Conservation (phyloP, 2,113 vertebrate genomes). For the Sinocyclocheilus maitianheensis region DNA sequence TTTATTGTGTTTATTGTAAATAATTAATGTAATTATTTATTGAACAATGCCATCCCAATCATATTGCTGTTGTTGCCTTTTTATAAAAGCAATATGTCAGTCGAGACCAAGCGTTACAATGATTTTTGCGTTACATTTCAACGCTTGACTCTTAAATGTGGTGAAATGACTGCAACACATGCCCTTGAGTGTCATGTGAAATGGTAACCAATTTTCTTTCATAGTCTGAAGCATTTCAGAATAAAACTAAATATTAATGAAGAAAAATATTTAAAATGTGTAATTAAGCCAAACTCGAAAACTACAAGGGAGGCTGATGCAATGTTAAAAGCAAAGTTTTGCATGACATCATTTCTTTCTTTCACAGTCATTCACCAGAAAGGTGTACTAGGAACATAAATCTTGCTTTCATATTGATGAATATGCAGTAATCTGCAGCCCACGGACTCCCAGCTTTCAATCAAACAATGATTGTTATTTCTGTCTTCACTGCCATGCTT, state of each 20-base stretch:
- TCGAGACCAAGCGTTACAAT: background rate
- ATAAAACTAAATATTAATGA: background rate
- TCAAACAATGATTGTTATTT: slow-evolving; percentile 9
- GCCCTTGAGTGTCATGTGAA: background rate
- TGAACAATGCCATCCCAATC: background rate
- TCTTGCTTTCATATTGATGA: background rate
- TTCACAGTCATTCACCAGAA: background rate
- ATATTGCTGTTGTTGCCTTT: background rate
- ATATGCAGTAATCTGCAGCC: background rate
- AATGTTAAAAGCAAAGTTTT: background rate
- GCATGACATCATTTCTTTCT: background rate
- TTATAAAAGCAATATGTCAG: background rate
- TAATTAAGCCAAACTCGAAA: background rate
- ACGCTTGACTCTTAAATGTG: background rate
- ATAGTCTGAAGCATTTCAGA: background rate
- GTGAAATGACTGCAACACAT: slow-evolving; percentile 1
- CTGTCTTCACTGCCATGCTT: background rate
- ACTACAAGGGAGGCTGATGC: background rate
- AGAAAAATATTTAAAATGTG: background rate
- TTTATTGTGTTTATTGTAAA: background rate
- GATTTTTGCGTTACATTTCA: background rate
- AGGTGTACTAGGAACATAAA: background rate
- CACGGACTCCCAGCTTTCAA: background rate
- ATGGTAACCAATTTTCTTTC: background rate
- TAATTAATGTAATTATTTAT: background rate